These are phyloP conservation scores for Paramormyrops kingsleyae DNA, from an alignment of 2,113 vertebrate genomes.

Conservation along the genomic window DNA sequence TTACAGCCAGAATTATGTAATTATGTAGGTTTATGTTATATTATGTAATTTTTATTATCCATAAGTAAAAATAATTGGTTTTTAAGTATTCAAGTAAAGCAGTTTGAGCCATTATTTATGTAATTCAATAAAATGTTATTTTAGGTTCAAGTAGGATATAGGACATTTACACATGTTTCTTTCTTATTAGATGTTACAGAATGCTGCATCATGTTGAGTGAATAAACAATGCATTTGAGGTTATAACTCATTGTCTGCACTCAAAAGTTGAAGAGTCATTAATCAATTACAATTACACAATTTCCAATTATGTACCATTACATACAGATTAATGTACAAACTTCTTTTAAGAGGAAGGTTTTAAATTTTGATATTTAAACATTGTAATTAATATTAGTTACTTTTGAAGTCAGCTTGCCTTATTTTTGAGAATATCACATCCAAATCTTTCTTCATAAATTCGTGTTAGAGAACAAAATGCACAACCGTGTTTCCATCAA, in stretches of 20 bases:
- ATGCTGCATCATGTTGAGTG: background rate
- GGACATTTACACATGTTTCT: background rate
- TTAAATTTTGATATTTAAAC: background rate
- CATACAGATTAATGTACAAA: background rate
- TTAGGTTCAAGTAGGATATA: background rate
- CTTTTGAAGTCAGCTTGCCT: background rate
- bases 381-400: background rate
- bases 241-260: background rate
- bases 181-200: background rate
- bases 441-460: background rate
- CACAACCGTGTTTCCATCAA: no score
- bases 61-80: background rate
- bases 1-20: background rate
- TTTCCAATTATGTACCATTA: background rate
- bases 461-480: background rate
- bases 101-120: background rate
- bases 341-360: background rate
- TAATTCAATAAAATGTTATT: background rate
- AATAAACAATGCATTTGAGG: background rate
- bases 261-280: background rate
- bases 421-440: background rate
- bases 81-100: background rate
- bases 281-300: background rate
- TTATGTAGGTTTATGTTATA: background rate
- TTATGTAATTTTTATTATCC: background rate